Evolutionary conservation across 1,140 invertebrate species (phyloP), one percentile per base, ranked within the genome.

Genomic region (Heliothis virescens): DNA sequence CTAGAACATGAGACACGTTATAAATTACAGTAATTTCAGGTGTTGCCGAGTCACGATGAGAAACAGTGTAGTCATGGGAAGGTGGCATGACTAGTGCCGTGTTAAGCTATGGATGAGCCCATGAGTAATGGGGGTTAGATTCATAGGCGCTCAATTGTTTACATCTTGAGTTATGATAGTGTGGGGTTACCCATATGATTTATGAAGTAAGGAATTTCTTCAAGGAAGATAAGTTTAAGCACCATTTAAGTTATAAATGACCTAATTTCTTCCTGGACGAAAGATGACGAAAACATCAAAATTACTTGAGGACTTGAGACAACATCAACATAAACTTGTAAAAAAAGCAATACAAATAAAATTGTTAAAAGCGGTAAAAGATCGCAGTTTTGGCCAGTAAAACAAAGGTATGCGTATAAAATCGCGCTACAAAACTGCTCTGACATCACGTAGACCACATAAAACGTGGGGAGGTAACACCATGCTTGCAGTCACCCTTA

Each of bases 321-420:
- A n/a, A n/a, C n/a, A n/a, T n/a, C n/a, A n/a, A 13, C 59, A 26
- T 5, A 13, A 34, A 62, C 26, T 34, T 13, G 21, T 13, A 60
- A 60, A 59, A 63, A 47, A 65, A 63, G 62, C 62, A 65, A 65
- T 65, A 34, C 41, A 65, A 48, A 65, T 65, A 65, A 65, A 65
- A n/a, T 48, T 16, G 62, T 47, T 65, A 48, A 65, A 63, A 34
- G 34, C 18, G 29, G 62, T 47, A 63, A 62, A 65, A 18, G 41
- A 10, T 18, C 1, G 62, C 16, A 48, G 9, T 18, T 47, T 47
- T 18, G 12, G 34, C 16, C 34, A 34, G 62, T 65, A 48, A 48
- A 48, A 65, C 62, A 18, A 47, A 65, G 41, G 62, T 65, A 65
- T 9, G 62, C 34, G n/a, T 47, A 65, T 65, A 65, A 65, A 65